Evolutionary conservation across 1,140 invertebrate genomes (phyloP).

Genomic region (Zaprionus capensis): DNA sequence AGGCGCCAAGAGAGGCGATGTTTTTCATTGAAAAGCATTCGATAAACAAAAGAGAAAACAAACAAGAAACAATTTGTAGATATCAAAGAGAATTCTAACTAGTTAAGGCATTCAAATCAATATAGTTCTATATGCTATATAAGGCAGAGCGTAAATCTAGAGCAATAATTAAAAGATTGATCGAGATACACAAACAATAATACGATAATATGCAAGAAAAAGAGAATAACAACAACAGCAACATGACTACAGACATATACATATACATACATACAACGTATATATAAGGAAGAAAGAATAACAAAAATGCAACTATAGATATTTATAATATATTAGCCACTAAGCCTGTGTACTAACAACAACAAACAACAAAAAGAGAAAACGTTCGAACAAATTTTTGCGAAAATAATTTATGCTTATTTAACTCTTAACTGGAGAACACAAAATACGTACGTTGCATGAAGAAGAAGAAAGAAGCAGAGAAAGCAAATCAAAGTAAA

Average conservation of each 20-base stretch:
- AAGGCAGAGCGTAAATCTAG: conserved; percentile 28
- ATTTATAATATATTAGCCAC: conserved; percentile 89
- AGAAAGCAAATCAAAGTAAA: conserved; percentile 87
- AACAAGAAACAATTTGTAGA: conserved; percentile 35
- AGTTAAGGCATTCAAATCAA: conserved; percentile 34
- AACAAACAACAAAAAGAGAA: conserved; percentile 86
- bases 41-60: conserved; percentile 37
- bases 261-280: conserved; percentile 46
- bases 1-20: conserved; percentile 81
- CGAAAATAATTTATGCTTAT: conserved; percentile 92
- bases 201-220: conserved; percentile 18
- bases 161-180: conserved; percentile 66
- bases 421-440: conserved; percentile 89
- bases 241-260: conserved; percentile 49
- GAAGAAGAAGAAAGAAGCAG: conserved; percentile 88
- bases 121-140: conserved; percentile 15
- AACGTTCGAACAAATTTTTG: conserved; percentile 97
- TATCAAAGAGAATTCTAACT: conserved; percentile 47
- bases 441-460: conserved; percentile 89
- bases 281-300: conserved; percentile 56
- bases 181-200: conserved; percentile 58
- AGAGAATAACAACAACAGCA: conserved; percentile 26
- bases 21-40: conserved; percentile 75
- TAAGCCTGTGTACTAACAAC: conserved; percentile 87
- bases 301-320: conserved; percentile 57